Evolutionary conservation across 2,113 vertebrate genomes (phyloP).

Genomic region (Fulica atra): DNA sequence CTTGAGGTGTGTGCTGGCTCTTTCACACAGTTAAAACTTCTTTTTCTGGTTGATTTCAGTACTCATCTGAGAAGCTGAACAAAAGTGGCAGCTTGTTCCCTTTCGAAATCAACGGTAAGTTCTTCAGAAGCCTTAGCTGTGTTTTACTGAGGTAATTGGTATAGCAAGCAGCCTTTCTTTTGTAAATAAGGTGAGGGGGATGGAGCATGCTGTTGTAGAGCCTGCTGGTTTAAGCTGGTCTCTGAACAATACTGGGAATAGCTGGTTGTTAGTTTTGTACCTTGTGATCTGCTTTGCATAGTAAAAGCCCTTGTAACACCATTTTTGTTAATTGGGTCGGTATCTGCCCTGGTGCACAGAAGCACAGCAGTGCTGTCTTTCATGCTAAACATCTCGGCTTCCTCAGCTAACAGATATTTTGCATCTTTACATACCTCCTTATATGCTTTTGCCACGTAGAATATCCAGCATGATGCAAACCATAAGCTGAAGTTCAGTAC

Average conservation of each 20-base stretch:
- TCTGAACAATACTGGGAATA: conserved; percentile 55
- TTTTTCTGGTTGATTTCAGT: conserved; percentile 75
- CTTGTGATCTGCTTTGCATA: conserved; percentile 65
- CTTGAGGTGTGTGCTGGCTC: background rate
- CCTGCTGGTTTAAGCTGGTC: conserved; percentile 55
- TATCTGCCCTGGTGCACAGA: background rate
- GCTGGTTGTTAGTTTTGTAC: conserved; percentile 64
- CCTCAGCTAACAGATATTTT: background rate
- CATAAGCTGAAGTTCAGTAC: background rate
- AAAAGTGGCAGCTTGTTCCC: conserved; percentile 72
- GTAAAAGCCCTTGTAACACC: conserved; percentile 24
- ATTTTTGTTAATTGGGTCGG: background rate
- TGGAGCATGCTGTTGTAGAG: conserved; percentile 43
- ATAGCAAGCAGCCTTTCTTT: conserved; percentile 65
- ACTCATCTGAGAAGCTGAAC: conserved; percentile 75
- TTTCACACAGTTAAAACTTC: conserved; percentile 30
- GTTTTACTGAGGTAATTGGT: conserved; percentile 62
- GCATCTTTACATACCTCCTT: background rate
- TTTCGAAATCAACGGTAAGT: conserved; percentile 79
- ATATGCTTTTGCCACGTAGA: background rate
- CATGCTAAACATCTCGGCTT: background rate
- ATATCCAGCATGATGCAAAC: background rate
- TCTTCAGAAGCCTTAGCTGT: conserved; percentile 19
- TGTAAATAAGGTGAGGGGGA: conserved; percentile 74
- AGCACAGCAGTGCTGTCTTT: background rate